Evolutionary conservation across 2,113 vertebrate species (phyloP), one percentile per base, ranked within the genome.

Genomic region (Channa argus): DNA sequence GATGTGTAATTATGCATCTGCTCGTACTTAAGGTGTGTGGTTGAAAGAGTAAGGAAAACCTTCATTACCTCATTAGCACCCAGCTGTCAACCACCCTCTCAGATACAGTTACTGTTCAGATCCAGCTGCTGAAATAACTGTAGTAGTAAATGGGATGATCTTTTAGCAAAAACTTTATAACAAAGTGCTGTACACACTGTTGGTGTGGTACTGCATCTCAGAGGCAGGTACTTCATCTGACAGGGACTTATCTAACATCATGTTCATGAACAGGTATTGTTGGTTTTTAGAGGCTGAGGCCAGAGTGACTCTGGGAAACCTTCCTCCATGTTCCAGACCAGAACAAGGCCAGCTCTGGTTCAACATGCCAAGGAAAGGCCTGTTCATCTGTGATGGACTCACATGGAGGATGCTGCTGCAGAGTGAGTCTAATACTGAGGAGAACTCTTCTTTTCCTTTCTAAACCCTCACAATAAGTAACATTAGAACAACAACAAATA

Each of bases 331-430:
- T 71, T 93, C 92, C 1, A 80, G 68, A 33, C 69, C 64, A 47
- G 92, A 96, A 77, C 88, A 87, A 1, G 88, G 94, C 0, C 96
- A 95, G 88, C 94, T 99, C 80, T 99, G 98, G 98, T 96, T 98
- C 52, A 92, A 96, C 0, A 73, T 91, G 2, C 73, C 85, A 65
- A 87, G 33, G 3, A 95, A 82, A 82, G 94, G 92, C 13, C 91
- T 99, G 11, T 94, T 94, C 77, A 79, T 98, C 47, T 99, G 98
- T 71, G 94, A 96, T 0, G 95, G 95, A 43, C 86, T 80, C 0
- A 0, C 67, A 1, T 99, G 98, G 98, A 80, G 92, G 55, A 92
- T 94, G 0, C 82, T 99, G 92, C 73, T 97, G 72, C 92, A 96
- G 91, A 94, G 97, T 98, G 81, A 86, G 89, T 83, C 39, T 1